Conservation (phyloP, 35 echinoderm and acorn worm species). For the Lytechinus variegatus region DNA sequence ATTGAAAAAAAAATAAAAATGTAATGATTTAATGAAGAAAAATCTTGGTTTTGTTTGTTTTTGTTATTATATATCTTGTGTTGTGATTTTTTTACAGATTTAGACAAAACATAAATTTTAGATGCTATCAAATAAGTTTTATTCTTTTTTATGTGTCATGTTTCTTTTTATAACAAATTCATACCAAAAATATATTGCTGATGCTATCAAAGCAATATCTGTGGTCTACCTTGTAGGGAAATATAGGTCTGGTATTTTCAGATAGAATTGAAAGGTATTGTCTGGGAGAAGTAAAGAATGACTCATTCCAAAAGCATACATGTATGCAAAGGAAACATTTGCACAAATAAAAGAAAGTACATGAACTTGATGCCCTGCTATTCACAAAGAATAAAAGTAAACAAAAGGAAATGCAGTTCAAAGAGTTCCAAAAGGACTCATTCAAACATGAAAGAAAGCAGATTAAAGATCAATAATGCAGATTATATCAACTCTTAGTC, state of each 20-base stretch:
- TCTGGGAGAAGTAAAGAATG: neutral
- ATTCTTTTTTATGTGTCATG: too few relatives aligned
- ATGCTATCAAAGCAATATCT: neutral
- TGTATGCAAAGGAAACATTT: neutral
- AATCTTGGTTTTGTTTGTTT: too few relatives aligned
- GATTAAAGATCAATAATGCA: too few relatives aligned
- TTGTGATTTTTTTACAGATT: too few relatives aligned
- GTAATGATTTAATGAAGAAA: too few relatives aligned
- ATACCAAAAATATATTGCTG: neutral
- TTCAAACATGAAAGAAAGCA: neutral
- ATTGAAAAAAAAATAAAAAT: too few relatives aligned
- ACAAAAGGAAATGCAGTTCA: neutral
- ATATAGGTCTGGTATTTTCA: neutral
- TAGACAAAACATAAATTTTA: too few relatives aligned
- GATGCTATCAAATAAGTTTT: too few relatives aligned
- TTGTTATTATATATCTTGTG: too few relatives aligned
- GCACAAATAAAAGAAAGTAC: neutral
- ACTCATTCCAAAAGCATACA: neutral
- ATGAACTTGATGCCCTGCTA: neutral
- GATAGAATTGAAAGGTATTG: neutral
- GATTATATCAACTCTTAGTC: too few relatives aligned
- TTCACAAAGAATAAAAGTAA: neutral
- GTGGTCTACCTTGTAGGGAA: neutral
- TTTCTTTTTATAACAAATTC: too few relatives aligned
- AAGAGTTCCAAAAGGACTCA: neutral